Conservation (phyloP, 2,113 vertebrate genomes). For the Microtus pennsylvanicus region DNA sequence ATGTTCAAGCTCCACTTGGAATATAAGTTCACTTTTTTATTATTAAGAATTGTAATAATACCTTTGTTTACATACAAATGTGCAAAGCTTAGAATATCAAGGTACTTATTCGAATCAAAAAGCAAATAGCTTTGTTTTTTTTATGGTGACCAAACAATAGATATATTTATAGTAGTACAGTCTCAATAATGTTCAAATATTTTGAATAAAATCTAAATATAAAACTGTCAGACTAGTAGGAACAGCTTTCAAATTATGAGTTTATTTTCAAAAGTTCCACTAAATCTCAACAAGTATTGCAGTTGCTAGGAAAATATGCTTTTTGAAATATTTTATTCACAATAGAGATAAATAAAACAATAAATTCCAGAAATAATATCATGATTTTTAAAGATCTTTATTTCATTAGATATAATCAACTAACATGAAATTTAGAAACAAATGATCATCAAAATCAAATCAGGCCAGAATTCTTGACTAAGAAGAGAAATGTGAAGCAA, state of each 20-base stretch:
- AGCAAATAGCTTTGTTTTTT: not conserved
- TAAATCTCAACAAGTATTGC: not conserved
- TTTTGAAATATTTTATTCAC: not conserved
- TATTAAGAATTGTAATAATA: constrained; percentile 18
- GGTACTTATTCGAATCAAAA: constrained; percentile 8
- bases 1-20: not conserved
- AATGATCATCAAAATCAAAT: not conserved
- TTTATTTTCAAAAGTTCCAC: constrained; percentile 13
- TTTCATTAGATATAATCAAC: not conserved
- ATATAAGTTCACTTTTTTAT: not conserved
- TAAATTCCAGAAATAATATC: not conserved
- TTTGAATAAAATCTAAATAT: not conserved
- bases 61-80: constrained; percentile 15
- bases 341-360: not conserved
- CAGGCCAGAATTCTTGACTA: not conserved
- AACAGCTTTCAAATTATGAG: not conserved
- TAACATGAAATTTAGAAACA: not conserved
- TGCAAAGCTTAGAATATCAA: not conserved
- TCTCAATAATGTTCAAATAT: not conserved
- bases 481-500: not conserved
- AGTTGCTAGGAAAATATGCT: not conserved
- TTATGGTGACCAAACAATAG: not conserved
- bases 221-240: not conserved
- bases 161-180: not conserved
- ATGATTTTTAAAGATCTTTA: not conserved